These are phyloP conservation scores for Chloropsis hardwickii DNA, from an alignment of 2,113 vertebrate species.

Conservation along the genomic window DNA sequence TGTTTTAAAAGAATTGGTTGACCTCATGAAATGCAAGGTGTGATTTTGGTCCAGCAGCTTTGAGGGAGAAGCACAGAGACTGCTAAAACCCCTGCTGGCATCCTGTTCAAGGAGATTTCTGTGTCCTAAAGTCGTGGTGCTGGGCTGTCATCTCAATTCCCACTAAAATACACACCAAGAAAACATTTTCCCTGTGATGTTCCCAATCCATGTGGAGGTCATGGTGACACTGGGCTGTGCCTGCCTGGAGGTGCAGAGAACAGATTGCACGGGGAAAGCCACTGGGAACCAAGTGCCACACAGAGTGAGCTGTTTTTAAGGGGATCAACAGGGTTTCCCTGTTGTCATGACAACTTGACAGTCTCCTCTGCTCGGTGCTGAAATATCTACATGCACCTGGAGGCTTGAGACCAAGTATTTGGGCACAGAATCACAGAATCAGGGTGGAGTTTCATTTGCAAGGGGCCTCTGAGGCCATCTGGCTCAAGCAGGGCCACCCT, in stretches of 20 bases:
- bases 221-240: not conserved
- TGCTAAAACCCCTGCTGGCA: not conserved
- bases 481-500: not conserved
- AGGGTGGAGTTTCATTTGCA: not conserved
- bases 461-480: not conserved
- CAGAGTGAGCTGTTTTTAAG: not conserved
- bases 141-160: not conserved
- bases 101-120: not conserved
- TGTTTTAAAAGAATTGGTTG: not conserved
- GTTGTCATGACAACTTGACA: slow-evolving; percentile 52
- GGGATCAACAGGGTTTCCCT: not conserved
- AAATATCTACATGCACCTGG: not conserved
- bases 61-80: not conserved
- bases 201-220: not conserved
- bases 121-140: not conserved
- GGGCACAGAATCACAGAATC: not conserved
- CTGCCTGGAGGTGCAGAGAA: not conserved
- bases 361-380: not conserved
- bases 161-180: not conserved
- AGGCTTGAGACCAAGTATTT: not conserved
- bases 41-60: not conserved
- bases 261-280: not conserved
- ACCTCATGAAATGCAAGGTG: rapidly evolving
- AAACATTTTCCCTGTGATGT: rapidly evolving
- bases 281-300: not conserved